Conservation (phyloP, 2,113 vertebrate genomes). For the Thomomys bottae region DNA sequence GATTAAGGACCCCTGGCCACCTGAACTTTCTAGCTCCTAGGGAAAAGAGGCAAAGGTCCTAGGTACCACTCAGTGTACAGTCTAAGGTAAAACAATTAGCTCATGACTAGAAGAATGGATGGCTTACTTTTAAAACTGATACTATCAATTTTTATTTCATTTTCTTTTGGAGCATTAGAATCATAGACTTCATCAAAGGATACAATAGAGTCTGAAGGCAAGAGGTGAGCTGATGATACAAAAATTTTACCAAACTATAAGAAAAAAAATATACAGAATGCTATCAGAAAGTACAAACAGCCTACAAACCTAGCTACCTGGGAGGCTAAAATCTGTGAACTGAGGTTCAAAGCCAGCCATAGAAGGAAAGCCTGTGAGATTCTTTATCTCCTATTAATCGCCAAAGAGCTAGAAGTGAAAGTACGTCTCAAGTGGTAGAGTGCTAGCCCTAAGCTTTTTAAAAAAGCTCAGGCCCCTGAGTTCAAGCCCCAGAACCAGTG, state of each 20-base stretch:
- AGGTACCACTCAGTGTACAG: not conserved
- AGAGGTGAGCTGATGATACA: not conserved
- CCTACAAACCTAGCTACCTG: no score
- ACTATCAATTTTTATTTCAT: slow-evolving; percentile 10
- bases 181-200: not conserved
- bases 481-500: no score
- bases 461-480: no score
- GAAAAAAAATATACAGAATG: slow-evolving; percentile 24
- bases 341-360: no score
- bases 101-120: not conserved
- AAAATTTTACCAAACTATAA: slow-evolving; percentile 28
- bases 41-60: not conserved
- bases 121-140: slow-evolving; percentile 43
- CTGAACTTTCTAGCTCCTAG: not conserved
- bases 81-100: not conserved
- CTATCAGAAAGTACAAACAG: not conserved
- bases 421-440: no score
- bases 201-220: slow-evolving; percentile 17
- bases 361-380: no score
- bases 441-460: no score
- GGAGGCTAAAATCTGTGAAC: no score
- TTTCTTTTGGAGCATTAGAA: slow-evolving; percentile 22
- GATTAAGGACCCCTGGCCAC: not conserved
- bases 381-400: not conserved
- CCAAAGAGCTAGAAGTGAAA: no score